phyloP scores from a whole-genome alignment of 2,888 invertebrate species.

The Nebria salina region DNA sequence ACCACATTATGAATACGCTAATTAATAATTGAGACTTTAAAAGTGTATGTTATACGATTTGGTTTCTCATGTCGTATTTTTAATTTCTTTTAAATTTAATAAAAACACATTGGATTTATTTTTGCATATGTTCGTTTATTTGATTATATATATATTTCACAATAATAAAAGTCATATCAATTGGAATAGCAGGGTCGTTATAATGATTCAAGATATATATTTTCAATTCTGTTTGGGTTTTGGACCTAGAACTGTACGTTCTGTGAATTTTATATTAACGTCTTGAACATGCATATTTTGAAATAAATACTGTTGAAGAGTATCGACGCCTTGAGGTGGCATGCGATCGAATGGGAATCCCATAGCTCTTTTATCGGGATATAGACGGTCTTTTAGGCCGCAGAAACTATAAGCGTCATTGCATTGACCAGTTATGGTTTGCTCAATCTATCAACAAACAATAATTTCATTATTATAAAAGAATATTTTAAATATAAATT shows the following conservation, averaged over 20 bases:
- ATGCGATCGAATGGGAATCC: conserved; percentile 81
- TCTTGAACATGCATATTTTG: conserved; percentile 74
- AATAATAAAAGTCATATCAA: neutral
- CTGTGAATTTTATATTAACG: conserved; percentile 68
- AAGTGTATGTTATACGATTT: no score
- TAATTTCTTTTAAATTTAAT: neutral
- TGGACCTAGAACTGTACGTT: conserved; percentile 61
- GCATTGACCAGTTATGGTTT: conserved; percentile 64
- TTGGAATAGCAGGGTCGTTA: neutral
- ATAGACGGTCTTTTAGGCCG: conserved; percentile 76
- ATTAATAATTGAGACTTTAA: no score
- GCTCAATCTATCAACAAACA: conserved; percentile 60
- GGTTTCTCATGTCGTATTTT: no score
- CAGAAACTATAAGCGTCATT: conserved; percentile 79
- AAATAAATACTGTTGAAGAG: conserved; percentile 71
- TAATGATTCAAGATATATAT: neutral
- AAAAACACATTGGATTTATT: neutral
- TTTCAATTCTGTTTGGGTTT: conserved; percentile 8
- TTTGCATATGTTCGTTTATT: neutral
- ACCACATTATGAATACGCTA: no score
- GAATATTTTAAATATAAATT: no score
- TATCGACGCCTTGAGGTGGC: conserved; percentile 65
- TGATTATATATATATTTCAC: neutral
- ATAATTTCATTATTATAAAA: neutral
- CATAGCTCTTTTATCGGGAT: conserved; percentile 82